These are phyloP conservation scores for Presbytis comata DNA, from an alignment of 2,797 vertebrate genomes.

Conservation along the genomic window DNA sequence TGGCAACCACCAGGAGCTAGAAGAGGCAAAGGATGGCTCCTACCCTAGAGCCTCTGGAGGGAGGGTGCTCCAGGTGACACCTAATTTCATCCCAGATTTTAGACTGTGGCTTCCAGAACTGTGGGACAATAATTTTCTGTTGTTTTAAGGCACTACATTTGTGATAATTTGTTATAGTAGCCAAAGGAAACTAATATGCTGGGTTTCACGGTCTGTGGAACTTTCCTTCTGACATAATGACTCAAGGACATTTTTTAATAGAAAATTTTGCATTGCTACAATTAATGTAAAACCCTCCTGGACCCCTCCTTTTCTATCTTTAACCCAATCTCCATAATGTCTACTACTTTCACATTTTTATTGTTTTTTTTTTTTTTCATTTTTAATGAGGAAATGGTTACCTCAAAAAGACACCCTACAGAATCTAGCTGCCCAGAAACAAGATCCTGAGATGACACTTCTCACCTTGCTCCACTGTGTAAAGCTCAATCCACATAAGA, in stretches of 20 bases:
- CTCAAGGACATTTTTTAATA: too few species aligned
- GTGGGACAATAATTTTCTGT: not conserved
- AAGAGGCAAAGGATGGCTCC: not conserved
- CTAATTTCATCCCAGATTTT: not conserved
- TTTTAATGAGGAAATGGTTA: not conserved
- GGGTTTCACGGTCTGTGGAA: too few species aligned
- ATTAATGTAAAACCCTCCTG: not conserved
- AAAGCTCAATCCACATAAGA: not conserved
- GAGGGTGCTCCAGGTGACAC: fast-evolving
- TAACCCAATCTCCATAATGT: not conserved
- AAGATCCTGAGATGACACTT: not conserved
- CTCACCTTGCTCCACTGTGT: not conserved
- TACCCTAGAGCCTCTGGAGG: not conserved
- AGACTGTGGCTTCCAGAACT: not conserved
- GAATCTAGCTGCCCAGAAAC: not conserved
- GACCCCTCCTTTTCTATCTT: not conserved
- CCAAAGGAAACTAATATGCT: not conserved
- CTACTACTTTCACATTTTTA: not conserved
- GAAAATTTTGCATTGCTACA: not conserved
- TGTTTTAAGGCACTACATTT: not conserved
- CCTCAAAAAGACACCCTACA: not conserved
- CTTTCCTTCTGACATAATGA: too few species aligned
- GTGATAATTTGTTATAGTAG: not conserved
- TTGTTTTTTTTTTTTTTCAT: not conserved
- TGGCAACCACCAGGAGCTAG: not conserved